A percentile compares a stretch with the other conserved stretches of the same genome.
Evolutionary conservation across 1,140 invertebrate genomes (phyloP).

Genomic region (Bombus soroeensis): DNA sequence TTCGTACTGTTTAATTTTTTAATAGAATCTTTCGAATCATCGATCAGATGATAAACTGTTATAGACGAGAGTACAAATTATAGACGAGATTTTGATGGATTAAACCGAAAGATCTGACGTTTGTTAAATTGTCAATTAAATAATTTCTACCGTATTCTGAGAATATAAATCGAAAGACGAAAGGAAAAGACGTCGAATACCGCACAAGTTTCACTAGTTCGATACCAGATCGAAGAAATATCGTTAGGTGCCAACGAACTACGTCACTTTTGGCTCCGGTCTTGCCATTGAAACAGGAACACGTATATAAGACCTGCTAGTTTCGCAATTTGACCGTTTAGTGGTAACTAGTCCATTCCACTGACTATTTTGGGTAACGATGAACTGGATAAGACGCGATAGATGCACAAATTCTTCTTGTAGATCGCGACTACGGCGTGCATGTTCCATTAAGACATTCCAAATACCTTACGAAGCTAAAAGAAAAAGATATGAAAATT

Average conservation of each 20-base stretch:
- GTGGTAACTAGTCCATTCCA: neutral
- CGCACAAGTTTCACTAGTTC: neutral
- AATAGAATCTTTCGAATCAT: no score
- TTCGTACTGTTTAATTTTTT: no score
- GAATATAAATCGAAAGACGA: neutral
- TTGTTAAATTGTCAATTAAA: neutral
- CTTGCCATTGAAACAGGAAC: slow-evolving; percentile 40
- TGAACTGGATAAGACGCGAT: neutral
- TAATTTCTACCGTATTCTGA: neutral
- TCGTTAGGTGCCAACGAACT: slow-evolving; percentile 19
- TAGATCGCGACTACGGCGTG: neutral
- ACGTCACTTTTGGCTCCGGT: slow-evolving; percentile 37
- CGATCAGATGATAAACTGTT: rapidly evolving
- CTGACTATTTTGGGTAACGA: slow-evolving; percentile 25
- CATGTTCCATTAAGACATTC: neutral
- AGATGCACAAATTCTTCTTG: neutral
- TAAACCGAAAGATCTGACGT: neutral
- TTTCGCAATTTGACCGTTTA: slow-evolving; percentile 42
- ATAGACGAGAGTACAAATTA: no score
- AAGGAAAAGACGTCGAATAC: neutral
- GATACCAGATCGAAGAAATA: slow-evolving; percentile 25
- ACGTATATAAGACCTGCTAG: neutral
- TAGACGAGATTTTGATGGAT: neutral
- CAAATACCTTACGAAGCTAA: neutral
- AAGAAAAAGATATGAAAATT: neutral